phyloP scores from a whole-genome alignment of 2,113 vertebrate species.

The Misgurnus anguillicaudatus region DNA sequence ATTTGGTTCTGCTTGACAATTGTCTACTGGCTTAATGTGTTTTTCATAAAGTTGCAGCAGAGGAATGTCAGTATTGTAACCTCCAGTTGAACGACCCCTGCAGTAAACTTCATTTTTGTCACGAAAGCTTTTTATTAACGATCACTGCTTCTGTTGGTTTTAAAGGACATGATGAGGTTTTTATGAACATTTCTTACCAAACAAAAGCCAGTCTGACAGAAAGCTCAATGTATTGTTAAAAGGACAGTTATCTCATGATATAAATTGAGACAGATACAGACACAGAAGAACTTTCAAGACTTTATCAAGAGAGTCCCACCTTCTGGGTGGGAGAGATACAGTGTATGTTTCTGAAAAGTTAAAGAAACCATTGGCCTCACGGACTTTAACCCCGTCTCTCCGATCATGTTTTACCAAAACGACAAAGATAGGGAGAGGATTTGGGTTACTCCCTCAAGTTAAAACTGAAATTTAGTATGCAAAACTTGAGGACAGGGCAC shows the following conservation, averaged over 20 bases:
- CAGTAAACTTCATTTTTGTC: background rate
- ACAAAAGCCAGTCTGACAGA: background rate
- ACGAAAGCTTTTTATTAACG: too few species aligned
- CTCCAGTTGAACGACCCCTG: background rate
- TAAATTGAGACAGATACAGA: background rate
- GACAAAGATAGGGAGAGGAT: background rate
- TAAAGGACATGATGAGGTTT: too few species aligned
- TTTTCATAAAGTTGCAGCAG: background rate
- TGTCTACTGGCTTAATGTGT: too few species aligned
- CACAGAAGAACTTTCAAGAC: background rate
- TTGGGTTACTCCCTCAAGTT: background rate
- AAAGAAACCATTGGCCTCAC: background rate
- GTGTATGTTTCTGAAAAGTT: background rate
- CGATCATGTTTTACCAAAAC: background rate
- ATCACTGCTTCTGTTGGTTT: too few species aligned
- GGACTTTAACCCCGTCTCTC: background rate
- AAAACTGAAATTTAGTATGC: background rate
- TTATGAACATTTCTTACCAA: background rate
- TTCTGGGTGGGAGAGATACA: slow-evolving; percentile 14
- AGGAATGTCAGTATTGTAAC: background rate
- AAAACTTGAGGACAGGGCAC: background rate
- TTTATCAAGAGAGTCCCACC: slow-evolving; percentile 3
- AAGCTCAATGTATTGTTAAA: background rate
- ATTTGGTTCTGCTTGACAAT: too few species aligned
- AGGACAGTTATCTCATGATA: background rate